Evolutionary conservation across 1,140 invertebrate genomes (phyloP), one percentile per base, ranked within the genome.

Genomic region (Dendroctonus ponderosae): DNA sequence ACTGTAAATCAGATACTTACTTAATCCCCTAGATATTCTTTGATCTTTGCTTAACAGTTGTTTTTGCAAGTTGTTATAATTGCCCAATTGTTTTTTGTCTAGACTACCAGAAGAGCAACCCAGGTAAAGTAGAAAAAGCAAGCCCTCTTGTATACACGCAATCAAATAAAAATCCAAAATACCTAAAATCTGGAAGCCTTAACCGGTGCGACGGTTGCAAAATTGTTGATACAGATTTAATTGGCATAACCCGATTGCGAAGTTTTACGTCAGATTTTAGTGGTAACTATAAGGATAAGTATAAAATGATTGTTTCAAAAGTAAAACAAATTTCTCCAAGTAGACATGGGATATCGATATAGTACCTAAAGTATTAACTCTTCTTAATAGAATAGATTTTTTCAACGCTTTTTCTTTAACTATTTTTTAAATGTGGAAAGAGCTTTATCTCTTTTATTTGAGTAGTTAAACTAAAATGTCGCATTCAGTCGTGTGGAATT

Each of bases 71-170:
- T 49, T 68, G 39, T 60, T 66, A 53, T 67, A 66, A 66, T 67
- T 11, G 57, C 44, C 51, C 44, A 61, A 61, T 69, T 70, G 46
- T 70, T 68, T 68, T 70, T 66, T 72, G 57, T 71, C 70, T 72
- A 75, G 73, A 75, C 67, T 75, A 73, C 67, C 73, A 75, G 72
- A 72, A 69, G 69, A 65, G 43, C 62, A 52, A 69, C 41, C 64
- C 68, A 75, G 73, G 73, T 75, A 75, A 75, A 62, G 73, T 75
- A 75, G 53, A 64, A 69, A 65, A 62, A 54, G 26, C 50, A 53
- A 61, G 58, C 38, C 49, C 64, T 58, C 65, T 52, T 52, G 40
- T 66, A 56, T 40, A 56, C 26, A 41, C 51, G 62, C 42, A 52
- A 43, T 38, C 63, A 48, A 66, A 66, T 52, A 53, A 42, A 44